These are phyloP conservation scores for Epizoanthus rinbou DNA, from an alignment of 92 coral and sea anemone genomes.

Conservation along the genomic window DNA sequence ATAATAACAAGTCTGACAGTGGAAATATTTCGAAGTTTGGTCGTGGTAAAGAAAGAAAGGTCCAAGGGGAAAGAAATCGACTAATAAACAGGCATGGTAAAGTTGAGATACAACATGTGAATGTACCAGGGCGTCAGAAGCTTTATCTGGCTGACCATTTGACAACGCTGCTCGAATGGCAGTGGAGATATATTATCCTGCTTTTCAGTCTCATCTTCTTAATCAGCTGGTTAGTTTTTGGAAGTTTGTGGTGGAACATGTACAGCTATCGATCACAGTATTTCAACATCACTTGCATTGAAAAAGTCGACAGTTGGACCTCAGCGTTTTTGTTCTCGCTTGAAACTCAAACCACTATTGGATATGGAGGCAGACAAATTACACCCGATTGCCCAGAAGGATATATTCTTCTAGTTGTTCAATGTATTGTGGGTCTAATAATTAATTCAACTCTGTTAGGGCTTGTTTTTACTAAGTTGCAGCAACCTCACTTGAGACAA, in stretches of 20 bases:
- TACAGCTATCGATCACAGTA: slow-evolving; percentile 62
- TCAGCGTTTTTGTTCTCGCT: slow-evolving; percentile 79
- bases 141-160: slow-evolving; percentile 78
- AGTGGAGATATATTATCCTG: slow-evolving; percentile 82
- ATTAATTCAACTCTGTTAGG: slow-evolving; percentile 67
- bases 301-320: slow-evolving; percentile 69
- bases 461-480: slow-evolving; percentile 71
- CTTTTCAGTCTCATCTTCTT: slow-evolving; percentile 73
- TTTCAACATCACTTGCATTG: slow-evolving; percentile 65
- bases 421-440: slow-evolving; percentile 69
- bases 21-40: too few species aligned
- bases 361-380: slow-evolving; percentile 76
- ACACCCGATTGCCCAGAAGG: slow-evolving; percentile 82
- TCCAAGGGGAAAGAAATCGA: slow-evolving; percentile 66
- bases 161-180: slow-evolving; percentile 89
- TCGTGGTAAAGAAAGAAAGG: slow-evolving; percentile 5
- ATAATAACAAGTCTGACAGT: too few species aligned
- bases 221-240: slow-evolving; percentile 88
- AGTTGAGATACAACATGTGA: slow-evolving; percentile 60
- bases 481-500: slow-evolving; percentile 64
- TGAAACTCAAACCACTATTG: slow-evolving; percentile 84
- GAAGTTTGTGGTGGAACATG: slow-evolving; percentile 87
- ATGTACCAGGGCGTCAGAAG: slow-evolving; percentile 71
- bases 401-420: slow-evolving; percentile 59
- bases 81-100: slow-evolving; percentile 74